Evolutionary conservation across 2,888 invertebrate species (phyloP), one percentile per base, ranked within the genome.

Genomic region (Acanthococcus lagerstroemiae): DNA sequence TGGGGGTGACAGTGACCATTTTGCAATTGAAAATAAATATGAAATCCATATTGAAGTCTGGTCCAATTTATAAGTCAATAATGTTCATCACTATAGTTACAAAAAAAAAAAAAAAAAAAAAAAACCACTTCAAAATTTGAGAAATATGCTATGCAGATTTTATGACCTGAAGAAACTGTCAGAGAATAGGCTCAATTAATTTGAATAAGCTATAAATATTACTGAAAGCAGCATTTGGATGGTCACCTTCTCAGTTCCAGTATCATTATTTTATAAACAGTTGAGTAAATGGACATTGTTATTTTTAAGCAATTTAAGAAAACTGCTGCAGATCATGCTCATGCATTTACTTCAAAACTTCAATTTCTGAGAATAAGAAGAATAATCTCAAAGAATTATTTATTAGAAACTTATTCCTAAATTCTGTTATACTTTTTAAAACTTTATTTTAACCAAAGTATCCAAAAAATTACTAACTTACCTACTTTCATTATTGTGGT

Each of bases 101-200:
- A n/a, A n/a, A n/a, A n/a, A n/a, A 70, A 6, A 67, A 69, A 52
- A 71, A 72, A 12, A 72, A 71, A 65, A 73, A 73, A 63, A 67
- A 37, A 15, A 37, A 37, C 15, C 37, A 7, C 15, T 37, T 37
- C 15, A 37, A 37, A 37, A 37, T 37, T 37, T 37, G 37, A 37
- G 15, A 37, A 37, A 37, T 37, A 15, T 37, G 37, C 37, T 37
- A 37, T 37, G 37, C 37, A 37, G 37, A 37, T 37, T 37, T 37
- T 37, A 37, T 37, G 15, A 37, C 37, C 6, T 37, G 37, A 37
- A 37, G 15, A 37, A 37, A 37, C 37, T 37, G 37, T 37, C 37
- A 37, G 37, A 15, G 15, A 37, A 37, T 37, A 15, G 37, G 37
- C 15, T 7, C 7, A 37, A 37, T 37, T 37, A 37, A 37, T 37